Percentiles rank a stretch among this genome's conserved stretches.
Evolutionary conservation across 2,113 vertebrate genomes (phyloP).

Genomic region (Myrmophylax atrothorax): DNA sequence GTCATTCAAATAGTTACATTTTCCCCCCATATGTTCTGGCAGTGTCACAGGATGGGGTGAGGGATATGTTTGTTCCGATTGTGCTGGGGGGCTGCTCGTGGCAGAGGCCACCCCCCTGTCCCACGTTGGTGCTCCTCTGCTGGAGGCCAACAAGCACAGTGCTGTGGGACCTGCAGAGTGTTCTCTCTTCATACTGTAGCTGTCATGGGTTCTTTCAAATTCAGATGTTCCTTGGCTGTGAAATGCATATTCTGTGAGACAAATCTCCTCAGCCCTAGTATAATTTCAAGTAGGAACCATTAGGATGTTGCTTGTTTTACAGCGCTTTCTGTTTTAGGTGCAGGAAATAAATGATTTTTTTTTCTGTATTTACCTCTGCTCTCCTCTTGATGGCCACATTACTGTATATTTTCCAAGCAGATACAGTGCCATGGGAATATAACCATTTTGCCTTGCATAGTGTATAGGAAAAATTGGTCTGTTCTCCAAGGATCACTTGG

Average conservation of each 20-base stretch:
- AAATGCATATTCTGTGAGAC: not conserved
- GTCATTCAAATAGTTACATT: not conserved
- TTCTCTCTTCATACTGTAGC: not conserved
- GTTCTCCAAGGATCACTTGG: slow-evolving; percentile 53
- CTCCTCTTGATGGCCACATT: slow-evolving; percentile 57
- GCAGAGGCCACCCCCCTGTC: accelerated
- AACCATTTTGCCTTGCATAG: slow-evolving; percentile 51
- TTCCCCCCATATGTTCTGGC: not conserved
- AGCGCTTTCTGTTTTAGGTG: not conserved
- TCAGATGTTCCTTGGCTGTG: not conserved
- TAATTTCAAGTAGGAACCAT: slow-evolving; percentile 10
- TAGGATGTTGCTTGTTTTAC: not conserved
- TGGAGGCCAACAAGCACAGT: accelerated
- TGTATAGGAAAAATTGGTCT: slow-evolving; percentile 40
- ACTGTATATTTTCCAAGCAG: slow-evolving; percentile 1
- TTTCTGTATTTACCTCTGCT: slow-evolving; percentile 39
- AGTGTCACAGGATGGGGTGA: not conserved
- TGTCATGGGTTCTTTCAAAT: not conserved
- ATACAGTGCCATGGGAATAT: not conserved
- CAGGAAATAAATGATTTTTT: not conserved
- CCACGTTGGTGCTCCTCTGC: not conserved
- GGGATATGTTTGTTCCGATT: not conserved
- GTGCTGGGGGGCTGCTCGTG: accelerated
- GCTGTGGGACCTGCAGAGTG: not conserved
- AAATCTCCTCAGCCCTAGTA: not conserved